phyloP scores from a whole-genome alignment of 2,797 vertebrate genomes.

The Tarsius wallacei region DNA sequence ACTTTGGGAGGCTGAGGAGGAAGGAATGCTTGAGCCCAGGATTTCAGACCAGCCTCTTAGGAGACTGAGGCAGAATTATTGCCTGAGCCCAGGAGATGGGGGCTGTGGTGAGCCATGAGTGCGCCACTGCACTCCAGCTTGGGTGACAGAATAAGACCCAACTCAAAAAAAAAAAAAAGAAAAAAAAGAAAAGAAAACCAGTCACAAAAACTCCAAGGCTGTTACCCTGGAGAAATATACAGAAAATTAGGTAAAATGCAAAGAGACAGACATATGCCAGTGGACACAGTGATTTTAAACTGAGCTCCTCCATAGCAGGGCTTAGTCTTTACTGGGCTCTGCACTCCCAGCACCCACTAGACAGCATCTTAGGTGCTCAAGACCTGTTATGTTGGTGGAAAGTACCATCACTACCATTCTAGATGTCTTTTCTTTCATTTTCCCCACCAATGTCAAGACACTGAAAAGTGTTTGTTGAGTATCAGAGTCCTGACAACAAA shows the following conservation, averaged over 20 bases:
- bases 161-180: too few species aligned
- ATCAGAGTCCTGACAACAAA: not conserved
- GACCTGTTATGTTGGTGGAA: not conserved
- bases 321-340: not conserved
- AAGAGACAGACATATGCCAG: not conserved
- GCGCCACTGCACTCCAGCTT: too few species aligned
- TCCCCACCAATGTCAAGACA: not conserved
- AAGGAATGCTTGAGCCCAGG: too few species aligned
- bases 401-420: not conserved
- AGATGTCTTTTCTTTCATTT: conserved; percentile 11
- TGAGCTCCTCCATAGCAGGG: not conserved
- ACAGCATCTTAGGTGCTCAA: not conserved
- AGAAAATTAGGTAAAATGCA: not conserved
- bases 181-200: not conserved
- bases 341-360: not conserved
- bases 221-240: not conserved
- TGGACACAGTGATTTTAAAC: not conserved
- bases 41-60: too few species aligned
- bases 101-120: too few species aligned
- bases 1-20: too few species aligned
- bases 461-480: not conserved
- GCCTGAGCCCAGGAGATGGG: too few species aligned
- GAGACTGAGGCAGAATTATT: too few species aligned
- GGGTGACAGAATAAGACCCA: too few species aligned
- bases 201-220: not conserved